Evolutionary conservation across 2,113 vertebrate genomes (phyloP).

Genomic region (Heloderma charlesbogerti): DNA sequence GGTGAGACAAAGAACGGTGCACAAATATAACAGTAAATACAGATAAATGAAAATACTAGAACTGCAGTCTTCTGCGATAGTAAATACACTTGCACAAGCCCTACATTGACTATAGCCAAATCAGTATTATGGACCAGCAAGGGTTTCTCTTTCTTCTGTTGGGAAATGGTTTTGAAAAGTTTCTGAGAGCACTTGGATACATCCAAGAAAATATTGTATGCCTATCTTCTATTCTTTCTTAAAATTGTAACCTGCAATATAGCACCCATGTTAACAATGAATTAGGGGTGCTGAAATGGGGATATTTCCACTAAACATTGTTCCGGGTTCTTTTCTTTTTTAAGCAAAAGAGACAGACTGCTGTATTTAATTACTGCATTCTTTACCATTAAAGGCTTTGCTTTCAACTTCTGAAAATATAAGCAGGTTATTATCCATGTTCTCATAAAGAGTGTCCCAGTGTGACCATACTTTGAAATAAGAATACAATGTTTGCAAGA

Average conservation of each 20-base stretch:
- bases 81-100: background rate
- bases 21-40: background rate
- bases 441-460: background rate
- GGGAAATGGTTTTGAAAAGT: background rate
- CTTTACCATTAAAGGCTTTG: background rate
- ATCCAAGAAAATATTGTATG: background rate
- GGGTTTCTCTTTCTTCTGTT: background rate
- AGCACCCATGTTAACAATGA: background rate
- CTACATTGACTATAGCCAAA: background rate
- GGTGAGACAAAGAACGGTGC: background rate
- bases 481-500: background rate
- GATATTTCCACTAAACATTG: background rate
- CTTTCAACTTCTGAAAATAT: background rate
- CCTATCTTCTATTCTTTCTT: background rate
- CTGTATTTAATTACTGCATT: background rate
- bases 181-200: background rate
- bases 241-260: background rate
- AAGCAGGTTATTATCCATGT: background rate
- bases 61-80: background rate
- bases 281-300: background rate
- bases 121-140: background rate
- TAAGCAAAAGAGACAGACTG: background rate
- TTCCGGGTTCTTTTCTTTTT: background rate
- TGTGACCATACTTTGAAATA: background rate
- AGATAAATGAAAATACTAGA: background rate